A percentile compares a stretch with the other conserved stretches of the same genome.
These are phyloP conservation scores for Spongilla lacustris DNA, from an alignment of 37 sponge, comb jelly and placozoan genomes.

Conservation along the genomic window DNA sequence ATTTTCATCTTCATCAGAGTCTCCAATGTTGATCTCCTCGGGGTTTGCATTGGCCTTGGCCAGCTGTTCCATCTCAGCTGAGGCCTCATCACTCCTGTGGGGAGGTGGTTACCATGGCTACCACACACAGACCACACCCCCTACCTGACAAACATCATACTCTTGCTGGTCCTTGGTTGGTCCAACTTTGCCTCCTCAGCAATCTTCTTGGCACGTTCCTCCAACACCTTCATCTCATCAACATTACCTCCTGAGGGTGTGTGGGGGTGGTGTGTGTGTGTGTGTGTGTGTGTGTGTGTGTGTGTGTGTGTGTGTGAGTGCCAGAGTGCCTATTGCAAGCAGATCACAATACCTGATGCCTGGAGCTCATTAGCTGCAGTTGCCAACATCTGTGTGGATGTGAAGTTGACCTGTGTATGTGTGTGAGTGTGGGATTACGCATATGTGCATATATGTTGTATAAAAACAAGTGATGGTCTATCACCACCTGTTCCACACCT, in stretches of 20 bases:
- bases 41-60: slow-evolving; percentile 76
- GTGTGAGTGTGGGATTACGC: not conserved
- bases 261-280: not conserved
- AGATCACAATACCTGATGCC: too few species aligned
- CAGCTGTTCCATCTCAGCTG: slow-evolving; percentile 80
- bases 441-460: not conserved
- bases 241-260: slow-evolving; percentile 51
- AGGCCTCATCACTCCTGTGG: slow-evolving; percentile 70
- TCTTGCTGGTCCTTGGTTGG: slow-evolving; percentile 56
- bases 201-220: slow-evolving; percentile 76
- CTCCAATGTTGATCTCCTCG: slow-evolving; percentile 90
- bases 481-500: slow-evolving; percentile 30
- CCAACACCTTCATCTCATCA: slow-evolving; percentile 84
- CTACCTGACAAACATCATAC: slow-evolving; percentile 82
- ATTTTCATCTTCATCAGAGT: slow-evolving; percentile 82
- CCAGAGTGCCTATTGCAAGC: not conserved
- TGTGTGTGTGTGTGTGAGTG: slow-evolving; percentile 7
- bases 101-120: not conserved
- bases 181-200: slow-evolving; percentile 82
- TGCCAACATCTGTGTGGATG: slow-evolving; percentile 95
- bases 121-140: not conserved
- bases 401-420: slow-evolving; percentile 87
- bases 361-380: slow-evolving; percentile 40
- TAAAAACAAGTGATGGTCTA: not conserved
- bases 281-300: slow-evolving; percentile 7